Evolutionary conservation across 2,113 vertebrate genomes (phyloP).

Genomic region (Serilophus lunatus): DNA sequence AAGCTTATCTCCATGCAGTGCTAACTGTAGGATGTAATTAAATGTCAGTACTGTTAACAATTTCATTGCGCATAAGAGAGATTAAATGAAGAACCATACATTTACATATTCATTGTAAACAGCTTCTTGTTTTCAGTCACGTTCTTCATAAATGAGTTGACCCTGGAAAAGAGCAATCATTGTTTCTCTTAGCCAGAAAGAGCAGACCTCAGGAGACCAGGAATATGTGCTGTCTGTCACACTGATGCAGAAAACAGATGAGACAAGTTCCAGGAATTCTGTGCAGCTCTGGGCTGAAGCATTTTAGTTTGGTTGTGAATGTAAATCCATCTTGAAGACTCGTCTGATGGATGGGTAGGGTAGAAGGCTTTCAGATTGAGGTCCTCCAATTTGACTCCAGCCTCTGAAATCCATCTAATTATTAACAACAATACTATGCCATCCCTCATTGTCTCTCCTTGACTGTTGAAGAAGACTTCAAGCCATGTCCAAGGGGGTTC

Average conservation of each 20-base stretch:
- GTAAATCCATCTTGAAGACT: neutral
- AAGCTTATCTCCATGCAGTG: neutral
- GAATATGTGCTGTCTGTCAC: rapidly evolving
- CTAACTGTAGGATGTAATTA: neutral
- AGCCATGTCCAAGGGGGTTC: neutral
- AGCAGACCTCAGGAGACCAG: neutral
- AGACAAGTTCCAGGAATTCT: neutral
- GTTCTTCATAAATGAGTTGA: neutral
- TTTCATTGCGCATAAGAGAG: neutral
- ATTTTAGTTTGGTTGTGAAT: neutral
- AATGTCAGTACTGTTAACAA: neutral
- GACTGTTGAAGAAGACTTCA: neutral
- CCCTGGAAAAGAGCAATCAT: neutral
- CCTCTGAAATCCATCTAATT: neutral
- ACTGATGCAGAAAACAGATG: neutral
- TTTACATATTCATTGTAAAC: neutral
- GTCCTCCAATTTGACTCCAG: neutral
- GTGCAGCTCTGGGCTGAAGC: neutral
- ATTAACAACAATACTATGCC: neutral
- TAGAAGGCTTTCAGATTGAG: neutral
- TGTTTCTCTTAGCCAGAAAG: neutral
- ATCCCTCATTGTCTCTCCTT: neutral
- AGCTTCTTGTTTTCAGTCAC: neutral
- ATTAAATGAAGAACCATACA: neutral
- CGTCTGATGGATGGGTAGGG: neutral